Evolutionary conservation across 2,797 vertebrate genomes (phyloP).

Genomic region (Sardinella longiceps): DNA sequence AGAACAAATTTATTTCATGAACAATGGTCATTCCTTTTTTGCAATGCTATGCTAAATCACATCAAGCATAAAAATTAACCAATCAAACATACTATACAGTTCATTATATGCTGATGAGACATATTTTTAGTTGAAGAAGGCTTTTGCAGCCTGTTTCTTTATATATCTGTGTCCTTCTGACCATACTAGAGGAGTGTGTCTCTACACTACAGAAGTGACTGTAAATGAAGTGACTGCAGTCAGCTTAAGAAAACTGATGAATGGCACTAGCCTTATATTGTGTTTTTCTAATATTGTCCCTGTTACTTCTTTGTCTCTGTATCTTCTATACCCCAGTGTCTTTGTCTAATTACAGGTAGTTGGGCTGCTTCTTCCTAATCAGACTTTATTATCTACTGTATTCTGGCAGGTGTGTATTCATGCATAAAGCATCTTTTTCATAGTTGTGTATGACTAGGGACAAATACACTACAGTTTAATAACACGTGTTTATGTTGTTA

Average conservation of each 20-base stretch:
- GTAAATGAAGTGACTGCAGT: background rate
- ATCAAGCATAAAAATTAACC: background rate
- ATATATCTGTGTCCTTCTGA: background rate
- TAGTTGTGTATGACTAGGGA: background rate
- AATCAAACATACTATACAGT: background rate
- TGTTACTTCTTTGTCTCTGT: background rate
- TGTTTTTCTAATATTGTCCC: background rate
- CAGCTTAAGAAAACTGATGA: background rate
- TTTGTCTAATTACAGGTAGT: slow-evolving; percentile 78
- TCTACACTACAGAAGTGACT: background rate
- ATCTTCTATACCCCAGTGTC: background rate
- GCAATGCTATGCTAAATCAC: background rate
- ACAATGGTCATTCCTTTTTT: background rate
- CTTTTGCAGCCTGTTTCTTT: background rate
- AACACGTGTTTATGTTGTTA: background rate
- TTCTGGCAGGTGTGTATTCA: slow-evolving; percentile 89
- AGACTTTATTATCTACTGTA: slow-evolving; percentile 87
- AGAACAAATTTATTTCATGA: background rate
- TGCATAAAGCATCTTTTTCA: background rate
- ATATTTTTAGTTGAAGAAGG: background rate
- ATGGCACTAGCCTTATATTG: background rate
- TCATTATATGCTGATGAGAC: background rate
- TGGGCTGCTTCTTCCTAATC: slow-evolving; percentile 91
- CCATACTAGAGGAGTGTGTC: background rate
- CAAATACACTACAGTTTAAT: background rate